Evolutionary conservation across 2,888 invertebrate species (phyloP).

Genomic region (Catotricha subobsoleta): DNA sequence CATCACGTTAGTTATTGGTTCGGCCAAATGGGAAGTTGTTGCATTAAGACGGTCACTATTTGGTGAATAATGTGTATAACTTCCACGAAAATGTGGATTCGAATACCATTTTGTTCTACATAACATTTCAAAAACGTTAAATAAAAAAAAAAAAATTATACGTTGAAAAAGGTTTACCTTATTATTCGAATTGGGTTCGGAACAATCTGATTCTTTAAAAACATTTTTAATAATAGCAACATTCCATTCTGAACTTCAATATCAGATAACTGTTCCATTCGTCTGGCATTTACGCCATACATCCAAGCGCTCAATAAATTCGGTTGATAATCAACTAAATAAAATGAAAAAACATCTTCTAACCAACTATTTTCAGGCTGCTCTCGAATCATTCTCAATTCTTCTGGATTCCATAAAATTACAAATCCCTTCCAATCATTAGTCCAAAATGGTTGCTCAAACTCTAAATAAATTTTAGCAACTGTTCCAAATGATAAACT

Average conservation of each 20-base stretch:
- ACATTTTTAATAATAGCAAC: constrained; percentile 24
- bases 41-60: constrained; percentile 36
- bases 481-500: constrained; percentile 40
- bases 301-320: constrained; percentile 51
- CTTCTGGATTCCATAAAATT: constrained; percentile 38
- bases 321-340: constrained; percentile 42
- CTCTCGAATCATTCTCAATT: constrained; percentile 16
- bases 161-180: constrained; percentile 10
- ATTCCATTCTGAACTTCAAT: constrained; percentile 26
- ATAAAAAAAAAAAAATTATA: not conserved
- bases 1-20: constrained; percentile 29
- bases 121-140: too few species aligned
- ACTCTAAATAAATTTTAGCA: constrained; percentile 43
- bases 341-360: constrained; percentile 47
- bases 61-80: constrained; percentile 44
- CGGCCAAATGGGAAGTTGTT: constrained; percentile 34
- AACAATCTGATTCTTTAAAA: constrained; percentile 21
- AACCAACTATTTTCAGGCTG: constrained; percentile 17
- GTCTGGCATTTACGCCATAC: constrained; percentile 39
- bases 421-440: constrained; percentile 34
- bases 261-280: constrained; percentile 41
- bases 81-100: constrained; percentile 40
- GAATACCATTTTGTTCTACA: constrained; percentile 45
- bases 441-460: constrained; percentile 40
- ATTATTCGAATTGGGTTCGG: constrained; percentile 19